Percentiles rank a stretch among this genome's conserved stretches.
Evolutionary conservation across 2,113 vertebrate genomes (phyloP).

Genomic region (Sciurus niger): DNA sequence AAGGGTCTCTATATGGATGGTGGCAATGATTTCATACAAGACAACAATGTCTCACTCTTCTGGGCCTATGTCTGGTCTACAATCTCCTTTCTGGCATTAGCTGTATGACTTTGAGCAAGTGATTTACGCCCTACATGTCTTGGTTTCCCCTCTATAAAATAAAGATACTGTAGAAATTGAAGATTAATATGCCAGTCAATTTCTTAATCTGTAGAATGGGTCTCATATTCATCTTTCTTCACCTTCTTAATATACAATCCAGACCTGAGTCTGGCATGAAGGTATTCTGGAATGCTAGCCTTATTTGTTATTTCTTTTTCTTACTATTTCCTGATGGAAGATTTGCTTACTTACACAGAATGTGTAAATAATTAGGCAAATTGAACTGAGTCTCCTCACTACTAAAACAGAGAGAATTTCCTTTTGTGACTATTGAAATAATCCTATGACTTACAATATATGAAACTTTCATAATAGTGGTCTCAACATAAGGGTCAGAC

Average conservation of each 20-base stretch:
- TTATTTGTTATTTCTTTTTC: neutral
- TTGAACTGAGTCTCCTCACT: neutral
- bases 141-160: neutral
- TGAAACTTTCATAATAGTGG: neutral
- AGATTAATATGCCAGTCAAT: neutral
- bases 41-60: neutral
- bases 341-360: neutral
- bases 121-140: neutral
- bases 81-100: neutral
- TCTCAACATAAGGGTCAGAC: accelerated
- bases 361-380: neutral
- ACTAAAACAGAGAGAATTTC: neutral
- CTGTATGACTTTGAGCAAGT: neutral
- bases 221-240: neutral
- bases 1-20: too few species aligned
- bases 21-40: neutral
- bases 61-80: neutral
- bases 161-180: neutral
- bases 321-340: neutral
- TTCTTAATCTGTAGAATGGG: neutral
- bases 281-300: neutral
- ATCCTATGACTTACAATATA: neutral
- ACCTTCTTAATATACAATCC: neutral
- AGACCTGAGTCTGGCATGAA: neutral
- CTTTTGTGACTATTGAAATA: neutral